These are phyloP conservation scores for Branchellion lobata DNA, from an alignment of 2,888 invertebrate species.

Conservation along the genomic window DNA sequence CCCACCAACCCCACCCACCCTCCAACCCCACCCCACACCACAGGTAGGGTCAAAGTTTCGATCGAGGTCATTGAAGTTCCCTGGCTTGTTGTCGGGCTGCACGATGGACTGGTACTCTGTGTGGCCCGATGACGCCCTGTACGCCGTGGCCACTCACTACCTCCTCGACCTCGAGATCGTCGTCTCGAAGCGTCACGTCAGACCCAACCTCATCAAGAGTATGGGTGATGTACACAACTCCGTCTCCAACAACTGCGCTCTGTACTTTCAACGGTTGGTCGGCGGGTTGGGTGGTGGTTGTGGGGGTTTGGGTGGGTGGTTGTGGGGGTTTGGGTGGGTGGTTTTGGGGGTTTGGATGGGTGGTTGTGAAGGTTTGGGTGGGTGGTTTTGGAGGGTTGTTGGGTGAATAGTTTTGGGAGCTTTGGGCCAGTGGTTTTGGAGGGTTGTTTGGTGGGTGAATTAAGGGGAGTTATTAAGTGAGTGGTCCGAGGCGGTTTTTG, in stretches of 20 bases:
- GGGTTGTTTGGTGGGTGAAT: too few species aligned
- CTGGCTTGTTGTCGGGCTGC: slow-evolving; percentile 61
- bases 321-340: too few species aligned
- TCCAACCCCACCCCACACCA: background rate
- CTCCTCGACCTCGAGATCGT: slow-evolving; percentile 56
- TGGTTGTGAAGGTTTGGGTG: too few species aligned
- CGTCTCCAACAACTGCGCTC: slow-evolving; percentile 56
- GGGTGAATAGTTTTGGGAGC: too few species aligned
- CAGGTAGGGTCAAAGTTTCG: slow-evolving; percentile 50
- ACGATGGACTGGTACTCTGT: slow-evolving; percentile 62
- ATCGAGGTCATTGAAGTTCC: slow-evolving; percentile 58
- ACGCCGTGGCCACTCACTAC: slow-evolving; percentile 60
- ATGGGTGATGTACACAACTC: slow-evolving; percentile 60
- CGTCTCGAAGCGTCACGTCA: slow-evolving; percentile 49
- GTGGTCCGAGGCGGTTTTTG: too few species aligned
- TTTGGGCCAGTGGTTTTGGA: too few species aligned
- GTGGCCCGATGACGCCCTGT: slow-evolving; percentile 60
- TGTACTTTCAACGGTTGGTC: slow-evolving; percentile 58
- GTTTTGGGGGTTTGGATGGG: too few species aligned
- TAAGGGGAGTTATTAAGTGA: too few species aligned
- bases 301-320: too few species aligned
- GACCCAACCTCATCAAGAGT: slow-evolving; percentile 56
- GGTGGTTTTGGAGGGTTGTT: too few species aligned
- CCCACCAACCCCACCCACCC: background rate
- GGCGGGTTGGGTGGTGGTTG: background rate